A percentile compares a stretch with the other conserved stretches of the same genome.
Evolutionary conservation across 2,797 vertebrate genomes (phyloP).

Genomic region (Tolypeutes matacus): DNA sequence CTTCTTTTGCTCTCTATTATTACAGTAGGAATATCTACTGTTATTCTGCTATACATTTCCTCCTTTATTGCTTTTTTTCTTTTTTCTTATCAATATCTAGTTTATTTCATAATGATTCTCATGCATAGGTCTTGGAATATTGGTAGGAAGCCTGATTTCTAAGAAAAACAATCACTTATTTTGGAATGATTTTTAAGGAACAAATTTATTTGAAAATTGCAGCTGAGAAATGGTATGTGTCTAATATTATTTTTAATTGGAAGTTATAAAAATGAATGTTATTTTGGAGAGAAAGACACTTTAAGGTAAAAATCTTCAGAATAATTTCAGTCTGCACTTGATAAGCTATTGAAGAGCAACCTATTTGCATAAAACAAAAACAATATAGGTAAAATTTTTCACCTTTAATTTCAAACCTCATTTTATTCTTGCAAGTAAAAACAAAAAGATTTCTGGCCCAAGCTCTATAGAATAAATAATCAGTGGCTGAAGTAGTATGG

Average conservation of each 20-base stretch:
- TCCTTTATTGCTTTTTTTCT: neutral
- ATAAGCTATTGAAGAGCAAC: neutral
- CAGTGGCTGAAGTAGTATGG: neutral
- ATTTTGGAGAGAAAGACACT: neutral
- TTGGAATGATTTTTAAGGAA: conserved; percentile 26
- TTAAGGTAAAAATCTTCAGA: neutral
- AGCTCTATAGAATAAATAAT: neutral
- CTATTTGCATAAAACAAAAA: neutral
- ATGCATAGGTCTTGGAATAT: neutral
- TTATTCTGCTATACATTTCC: neutral
- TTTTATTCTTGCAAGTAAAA: neutral
- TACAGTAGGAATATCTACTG: neutral
- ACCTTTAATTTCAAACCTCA: neutral
- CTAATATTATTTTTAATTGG: conserved; percentile 16
- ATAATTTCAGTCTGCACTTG: neutral
- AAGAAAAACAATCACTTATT: conserved; percentile 32
- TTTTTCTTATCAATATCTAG: neutral
- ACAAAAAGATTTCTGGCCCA: neutral
- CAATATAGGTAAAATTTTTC: neutral
- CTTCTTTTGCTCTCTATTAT: neutral
- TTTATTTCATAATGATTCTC: neutral
- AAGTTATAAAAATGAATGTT: conserved; percentile 1
- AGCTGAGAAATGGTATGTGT: neutral
- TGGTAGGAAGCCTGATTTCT: neutral
- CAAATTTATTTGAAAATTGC: conserved; percentile 42